These are phyloP conservation scores for Apocheima hispidaria DNA, from an alignment of 2,888 invertebrate genomes.

Conservation along the genomic window DNA sequence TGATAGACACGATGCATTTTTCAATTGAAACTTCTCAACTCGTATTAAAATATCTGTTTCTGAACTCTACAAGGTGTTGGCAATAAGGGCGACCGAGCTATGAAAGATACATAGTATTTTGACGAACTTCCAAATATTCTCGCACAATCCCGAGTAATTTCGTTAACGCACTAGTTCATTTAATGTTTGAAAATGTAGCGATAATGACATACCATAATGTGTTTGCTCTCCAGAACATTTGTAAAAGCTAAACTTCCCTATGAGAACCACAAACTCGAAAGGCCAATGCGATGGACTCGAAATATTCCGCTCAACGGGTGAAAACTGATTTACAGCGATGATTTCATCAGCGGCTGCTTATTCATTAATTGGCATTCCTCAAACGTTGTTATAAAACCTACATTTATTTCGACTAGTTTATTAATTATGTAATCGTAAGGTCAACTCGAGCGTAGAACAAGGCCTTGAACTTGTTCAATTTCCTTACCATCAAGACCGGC, in stretches of 20 bases:
- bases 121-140: not conserved
- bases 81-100: constrained; percentile 14
- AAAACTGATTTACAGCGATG: constrained; percentile 41
- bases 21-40: constrained; percentile 57
- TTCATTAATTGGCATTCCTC: constrained; percentile 50
- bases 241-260: not conserved
- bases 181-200: not conserved
- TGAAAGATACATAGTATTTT: not conserved
- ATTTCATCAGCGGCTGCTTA: constrained; percentile 48
- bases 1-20: constrained; percentile 60
- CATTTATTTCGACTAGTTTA: constrained; percentile 61
- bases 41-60: constrained; percentile 46
- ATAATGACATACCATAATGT: not conserved
- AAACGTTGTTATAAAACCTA: constrained; percentile 52
- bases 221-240: not conserved
- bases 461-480: constrained; percentile 60
- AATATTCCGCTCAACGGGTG: constrained; percentile 14
- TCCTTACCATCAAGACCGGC: constrained; percentile 21
- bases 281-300: constrained; percentile 4
- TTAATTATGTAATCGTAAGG: constrained; percentile 72
- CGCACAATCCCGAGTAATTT: not conserved
- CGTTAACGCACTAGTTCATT: not conserved
- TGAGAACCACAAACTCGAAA: not conserved
- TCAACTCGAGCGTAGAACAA: constrained; percentile 61
- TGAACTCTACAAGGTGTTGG: constrained; percentile 36